A percentile compares a stretch with the other conserved stretches of the same genome.
These are phyloP conservation scores for Drosophila bunnanda DNA, from an alignment of 2,888 invertebrate species.

Conservation along the genomic window DNA sequence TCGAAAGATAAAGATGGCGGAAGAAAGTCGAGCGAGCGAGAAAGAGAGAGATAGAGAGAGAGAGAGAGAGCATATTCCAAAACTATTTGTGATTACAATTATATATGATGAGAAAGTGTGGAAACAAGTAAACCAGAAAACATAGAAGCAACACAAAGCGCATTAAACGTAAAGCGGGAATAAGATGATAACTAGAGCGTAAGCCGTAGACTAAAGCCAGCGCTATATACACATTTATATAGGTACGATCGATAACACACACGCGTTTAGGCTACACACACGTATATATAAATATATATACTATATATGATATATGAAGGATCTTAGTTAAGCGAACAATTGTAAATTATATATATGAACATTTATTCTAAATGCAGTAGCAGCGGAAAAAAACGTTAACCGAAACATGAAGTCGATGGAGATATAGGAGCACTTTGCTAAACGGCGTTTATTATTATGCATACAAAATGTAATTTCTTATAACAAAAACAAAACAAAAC, in stretches of 20 bases:
- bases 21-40: constrained; percentile 13
- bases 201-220: constrained; percentile 38
- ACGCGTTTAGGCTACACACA: constrained; percentile 6
- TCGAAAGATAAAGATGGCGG: constrained; percentile 20
- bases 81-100: constrained; percentile 79
- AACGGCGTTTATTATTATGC: constrained; percentile 61
- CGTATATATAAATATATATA: constrained; percentile 3
- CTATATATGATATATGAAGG: constrained; percentile 9
- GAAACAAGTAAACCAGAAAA: constrained; percentile 29
- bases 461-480: constrained; percentile 60
- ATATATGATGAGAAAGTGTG: constrained; percentile 57
- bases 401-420: constrained; percentile 23
- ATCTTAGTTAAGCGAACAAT: constrained; percentile 50
- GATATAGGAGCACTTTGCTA: constrained; percentile 31
- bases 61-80: constrained; percentile 76
- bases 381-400: constrained; percentile 34
- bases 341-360: constrained; percentile 60
- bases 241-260: constrained; percentile 29
- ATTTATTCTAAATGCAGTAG: constrained; percentile 56
- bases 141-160: constrained; percentile 59
- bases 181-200: constrained; percentile 53
- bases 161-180: constrained; percentile 57
- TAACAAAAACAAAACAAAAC: constrained; percentile 40
- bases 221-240: constrained; percentile 40
- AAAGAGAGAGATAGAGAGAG: constrained; percentile 31